Base-by-base conservation (phyloP, 2,888 invertebrate species). In the Troides helena region DNA sequence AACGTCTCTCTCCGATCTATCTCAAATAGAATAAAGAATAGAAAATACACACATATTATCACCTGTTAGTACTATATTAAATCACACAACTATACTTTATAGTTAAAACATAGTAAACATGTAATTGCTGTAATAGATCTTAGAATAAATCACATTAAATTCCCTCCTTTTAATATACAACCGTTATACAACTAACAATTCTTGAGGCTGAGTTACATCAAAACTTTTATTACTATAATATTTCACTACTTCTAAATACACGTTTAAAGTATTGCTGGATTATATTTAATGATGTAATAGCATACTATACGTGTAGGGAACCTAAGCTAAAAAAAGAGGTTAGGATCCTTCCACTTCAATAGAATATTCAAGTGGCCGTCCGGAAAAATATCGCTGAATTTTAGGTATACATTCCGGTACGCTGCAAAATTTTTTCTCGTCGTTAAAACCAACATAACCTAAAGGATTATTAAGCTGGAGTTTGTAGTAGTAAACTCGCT, bases 311-410 rank as follows among this genome's bases (percentile, higher is more conserved):
- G 18, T 50, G 50, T 50, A 50, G 50, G 14, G 12, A 14, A 50
- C 18, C 14, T 50, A 50, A 50, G 50, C 50, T 1, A 50, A 50
- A 50, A 50, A 30, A 50, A 50, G 50, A 56, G 43, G 57, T 57
- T 57, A 21, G 21, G 18, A 57, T 57, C 57, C 57, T 57, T 21
- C 57, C 57, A 57, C 57, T 57, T 57, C n/a, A 53, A 23, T n/a
- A 67, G 53, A 61, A 67, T 67, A 67, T 67, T 67, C 53, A 67
- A 60, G 60, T 67, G 60, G 60, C 66, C 36, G 50, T 30, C 50
- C 53, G 61, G 53, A 67, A 67, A 67, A 67, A 67, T 61, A 67
- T 67, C 25, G 60, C 61, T 21, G 60, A 36, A 61, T 61, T 30
- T 67, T 65, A 65, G 65, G 65, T 65, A 58, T 65, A 58, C 65